Conservation (phyloP, 2,797 vertebrate species). For the Florisuga fusca region DNA sequence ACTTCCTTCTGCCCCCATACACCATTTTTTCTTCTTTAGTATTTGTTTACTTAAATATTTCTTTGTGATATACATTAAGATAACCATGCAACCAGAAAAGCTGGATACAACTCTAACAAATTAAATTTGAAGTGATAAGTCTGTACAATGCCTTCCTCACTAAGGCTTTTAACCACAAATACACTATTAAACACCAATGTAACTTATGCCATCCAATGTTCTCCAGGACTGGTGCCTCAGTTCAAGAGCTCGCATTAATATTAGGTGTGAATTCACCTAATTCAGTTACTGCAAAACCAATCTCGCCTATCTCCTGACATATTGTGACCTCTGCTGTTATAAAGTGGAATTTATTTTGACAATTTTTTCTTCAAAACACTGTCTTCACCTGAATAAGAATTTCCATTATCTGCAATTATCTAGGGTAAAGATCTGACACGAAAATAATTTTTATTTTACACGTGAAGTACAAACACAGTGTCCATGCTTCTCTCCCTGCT, state of each 20-base stretch:
- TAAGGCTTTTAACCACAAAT: background rate
- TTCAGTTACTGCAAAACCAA: background rate
- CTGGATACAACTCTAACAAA: background rate
- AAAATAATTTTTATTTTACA: background rate
- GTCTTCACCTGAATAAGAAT: background rate
- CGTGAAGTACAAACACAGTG: background rate
- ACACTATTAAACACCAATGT: background rate
- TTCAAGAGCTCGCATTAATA: rapidly evolving
- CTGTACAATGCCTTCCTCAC: background rate
- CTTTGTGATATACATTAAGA: background rate
- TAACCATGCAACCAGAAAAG: background rate
- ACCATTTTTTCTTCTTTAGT: background rate
- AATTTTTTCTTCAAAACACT: background rate
- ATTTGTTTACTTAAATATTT: background rate
- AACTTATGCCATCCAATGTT: background rate
- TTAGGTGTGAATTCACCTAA: background rate
- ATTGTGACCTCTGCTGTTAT: slow-evolving; percentile 79
- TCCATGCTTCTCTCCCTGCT: rapidly evolving
- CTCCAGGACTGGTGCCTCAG: background rate
- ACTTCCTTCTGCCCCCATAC: background rate
- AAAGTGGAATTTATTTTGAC: slow-evolving; percentile 62
- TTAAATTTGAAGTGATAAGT: background rate
- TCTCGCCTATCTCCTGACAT: background rate
- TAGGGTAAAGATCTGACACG: background rate
- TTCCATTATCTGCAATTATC: background rate